Base-by-base conservation (phyloP, 2,888 invertebrate genomes). In the Sesia bembeciformis region DNA sequence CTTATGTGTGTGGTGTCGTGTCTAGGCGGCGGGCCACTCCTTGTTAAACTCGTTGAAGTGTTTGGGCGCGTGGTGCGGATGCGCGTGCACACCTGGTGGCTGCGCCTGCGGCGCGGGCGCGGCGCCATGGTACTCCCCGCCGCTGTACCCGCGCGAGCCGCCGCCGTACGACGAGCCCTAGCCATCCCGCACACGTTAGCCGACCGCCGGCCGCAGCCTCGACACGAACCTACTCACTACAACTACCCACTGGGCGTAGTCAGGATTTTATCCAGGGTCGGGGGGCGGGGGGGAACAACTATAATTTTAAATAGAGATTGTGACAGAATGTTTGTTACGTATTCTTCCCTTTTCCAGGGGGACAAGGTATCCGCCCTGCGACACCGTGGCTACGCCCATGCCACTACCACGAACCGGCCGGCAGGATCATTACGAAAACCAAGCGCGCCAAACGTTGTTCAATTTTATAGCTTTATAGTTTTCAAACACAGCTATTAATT, bases 41-140 rank as follows among this genome's bases (percentile, higher is more conserved):
- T 90, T 90, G 87, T 76, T 84, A 83, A 89, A 89, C 78, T 90
- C 90, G 81, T 78, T 76, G 88, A 88, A 90, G 84, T 90, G 90
- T 86, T 90, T 90, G 81, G 87, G 90, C 79, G 90, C 88, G 86
- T 89, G 90, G 68, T 90, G 89, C 84, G 89, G 87, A 62, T 81
- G 85, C 62, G 78, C 67, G 75, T 86, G 90, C 84, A 84, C 86
- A 88, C 87, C 87, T 88, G 86, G 85, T 66, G 81, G 87, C 78
- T 79, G 84, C 65, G 81, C 77, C 69, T 83, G 78, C 68, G 81
- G 62, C 71, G 83, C 79, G 69, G 81, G 62, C 72, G 83, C 79
- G 68, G 81, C 62, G 66, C 70, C 81, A 80, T 83, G 85, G 85
- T 87, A 88, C 76, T 87, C 85, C 70, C 70, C 65, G 67, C 74